phyloP scores from a whole-genome alignment of 2,888 invertebrate genomes.

The Caradrina clavipalpis region DNA sequence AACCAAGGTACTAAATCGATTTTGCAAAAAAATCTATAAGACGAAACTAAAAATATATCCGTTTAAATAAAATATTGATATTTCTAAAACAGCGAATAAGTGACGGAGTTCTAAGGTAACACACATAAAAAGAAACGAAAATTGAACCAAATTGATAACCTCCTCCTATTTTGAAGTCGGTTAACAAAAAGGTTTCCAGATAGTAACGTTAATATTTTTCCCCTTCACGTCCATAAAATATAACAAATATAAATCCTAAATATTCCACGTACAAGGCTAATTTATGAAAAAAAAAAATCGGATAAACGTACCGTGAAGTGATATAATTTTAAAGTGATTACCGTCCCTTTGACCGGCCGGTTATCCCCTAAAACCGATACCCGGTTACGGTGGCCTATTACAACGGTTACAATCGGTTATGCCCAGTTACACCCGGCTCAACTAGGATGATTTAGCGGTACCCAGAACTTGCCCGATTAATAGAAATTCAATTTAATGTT shows the following conservation, averaged over 20 bases:
- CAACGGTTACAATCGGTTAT: conserved; percentile 61
- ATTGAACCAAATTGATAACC: too few relatives aligned
- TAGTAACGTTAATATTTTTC: neutral
- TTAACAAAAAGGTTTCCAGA: too few relatives aligned
- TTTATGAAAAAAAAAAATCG: conserved; percentile 35
- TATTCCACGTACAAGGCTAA: conserved; percentile 13
- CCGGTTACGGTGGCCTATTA: conserved; percentile 57
- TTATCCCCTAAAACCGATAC: conserved; percentile 61
- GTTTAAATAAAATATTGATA: too few relatives aligned
- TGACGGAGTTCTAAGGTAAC: too few relatives aligned
- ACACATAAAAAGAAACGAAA: too few relatives aligned
- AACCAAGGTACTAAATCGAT: too few relatives aligned
- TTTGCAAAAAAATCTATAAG: too few relatives aligned
- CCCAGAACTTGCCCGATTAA: conserved; percentile 73
- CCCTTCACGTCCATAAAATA: conserved; percentile 1
- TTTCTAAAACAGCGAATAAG: too few relatives aligned
- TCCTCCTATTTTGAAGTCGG: too few relatives aligned
- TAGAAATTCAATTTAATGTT: conserved; percentile 72
- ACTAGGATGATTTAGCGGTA: conserved; percentile 70
- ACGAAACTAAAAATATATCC: too few relatives aligned
- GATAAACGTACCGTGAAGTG: conserved; percentile 51
- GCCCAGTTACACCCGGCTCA: conserved; percentile 68
- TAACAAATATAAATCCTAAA: conserved; percentile 22
- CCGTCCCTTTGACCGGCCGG: conserved; percentile 58
- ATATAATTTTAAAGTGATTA: conserved; percentile 70